Conservation (phyloP, 1,140 invertebrate genomes). For the Diprion similis region DNA sequence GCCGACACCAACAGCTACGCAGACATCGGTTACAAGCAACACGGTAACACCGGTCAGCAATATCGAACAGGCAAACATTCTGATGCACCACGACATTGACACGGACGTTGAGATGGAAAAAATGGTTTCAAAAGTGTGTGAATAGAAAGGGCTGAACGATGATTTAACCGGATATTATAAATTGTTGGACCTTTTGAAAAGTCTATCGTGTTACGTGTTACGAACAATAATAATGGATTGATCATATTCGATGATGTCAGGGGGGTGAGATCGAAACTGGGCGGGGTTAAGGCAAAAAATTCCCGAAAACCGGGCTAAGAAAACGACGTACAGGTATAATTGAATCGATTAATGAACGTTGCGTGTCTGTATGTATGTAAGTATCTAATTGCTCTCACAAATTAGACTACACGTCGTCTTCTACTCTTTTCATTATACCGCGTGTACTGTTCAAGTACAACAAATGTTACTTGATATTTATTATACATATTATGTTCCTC, state of each 20-base stretch:
- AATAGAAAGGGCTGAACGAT: slow-evolving; percentile 45
- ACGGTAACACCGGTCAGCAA: slow-evolving; percentile 33
- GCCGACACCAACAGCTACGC: slow-evolving; percentile 35
- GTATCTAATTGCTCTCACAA: no score
- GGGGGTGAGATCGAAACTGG: no score
- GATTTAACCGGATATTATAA: slow-evolving; percentile 51
- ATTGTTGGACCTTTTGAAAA: slow-evolving; percentile 63
- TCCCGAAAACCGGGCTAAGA: no score
- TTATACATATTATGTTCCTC: slow-evolving; percentile 47
- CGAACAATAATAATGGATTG: slow-evolving; percentile 45
- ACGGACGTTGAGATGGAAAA: slow-evolving; percentile 77
- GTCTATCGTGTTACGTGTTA: slow-evolving; percentile 59
- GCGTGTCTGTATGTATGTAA: background rate
- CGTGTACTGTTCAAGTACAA: slow-evolving; percentile 33
- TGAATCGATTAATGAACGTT: slow-evolving; percentile 1
- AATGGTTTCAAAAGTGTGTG: slow-evolving; percentile 76
- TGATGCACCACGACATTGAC: slow-evolving; percentile 62
- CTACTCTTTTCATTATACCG: no score
- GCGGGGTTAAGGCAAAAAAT: no score
- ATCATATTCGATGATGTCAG: no score
- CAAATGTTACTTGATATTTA: slow-evolving; percentile 51
- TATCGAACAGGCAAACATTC: slow-evolving; percentile 48
- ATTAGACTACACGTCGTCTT: slow-evolving; percentile 27
- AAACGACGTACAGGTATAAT: background rate
- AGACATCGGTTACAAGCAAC: slow-evolving; percentile 38